Conservation (phyloP, 2,113 vertebrate genomes). For the Tichodroma muraria region DNA sequence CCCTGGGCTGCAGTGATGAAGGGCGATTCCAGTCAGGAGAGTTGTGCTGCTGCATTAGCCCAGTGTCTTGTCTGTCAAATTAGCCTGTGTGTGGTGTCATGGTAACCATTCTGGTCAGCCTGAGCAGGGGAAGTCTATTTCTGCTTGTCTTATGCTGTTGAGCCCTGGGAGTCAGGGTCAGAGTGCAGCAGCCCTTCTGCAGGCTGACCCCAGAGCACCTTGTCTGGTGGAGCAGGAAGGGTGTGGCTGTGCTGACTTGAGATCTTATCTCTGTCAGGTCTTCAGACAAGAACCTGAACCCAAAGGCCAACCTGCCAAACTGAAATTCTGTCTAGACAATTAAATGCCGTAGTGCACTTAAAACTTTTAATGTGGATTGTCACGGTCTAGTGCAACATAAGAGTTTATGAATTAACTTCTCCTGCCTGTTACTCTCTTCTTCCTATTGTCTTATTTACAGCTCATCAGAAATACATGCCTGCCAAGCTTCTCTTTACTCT, state of each 20-base stretch:
- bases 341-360: not conserved
- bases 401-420: not conserved
- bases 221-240: not conserved
- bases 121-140: not conserved
- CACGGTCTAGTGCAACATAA: not conserved
- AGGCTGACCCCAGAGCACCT: not conserved
- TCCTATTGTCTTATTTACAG: not conserved
- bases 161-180: not conserved
- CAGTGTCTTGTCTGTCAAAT: not conserved
- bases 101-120: not conserved
- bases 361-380: not conserved
- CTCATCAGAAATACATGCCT: not conserved
- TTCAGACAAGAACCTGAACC: not conserved
- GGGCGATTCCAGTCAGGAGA: not conserved
- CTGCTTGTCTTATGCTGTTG: not conserved
- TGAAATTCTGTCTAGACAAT: not conserved
- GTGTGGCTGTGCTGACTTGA: rapidly evolving
- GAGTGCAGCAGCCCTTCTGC: not conserved
- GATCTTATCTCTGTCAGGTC: not conserved
- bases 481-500: not conserved
- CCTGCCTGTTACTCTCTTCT: not conserved
- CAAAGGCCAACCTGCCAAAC: not conserved
- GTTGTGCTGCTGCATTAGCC: not conserved
- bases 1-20: not conserved
- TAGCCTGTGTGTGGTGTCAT: not conserved